Percentiles rank a stretch among this genome's conserved stretches.
Conservation (phyloP, 2,113 vertebrate species). For the Callithrix jacchus region DNA sequence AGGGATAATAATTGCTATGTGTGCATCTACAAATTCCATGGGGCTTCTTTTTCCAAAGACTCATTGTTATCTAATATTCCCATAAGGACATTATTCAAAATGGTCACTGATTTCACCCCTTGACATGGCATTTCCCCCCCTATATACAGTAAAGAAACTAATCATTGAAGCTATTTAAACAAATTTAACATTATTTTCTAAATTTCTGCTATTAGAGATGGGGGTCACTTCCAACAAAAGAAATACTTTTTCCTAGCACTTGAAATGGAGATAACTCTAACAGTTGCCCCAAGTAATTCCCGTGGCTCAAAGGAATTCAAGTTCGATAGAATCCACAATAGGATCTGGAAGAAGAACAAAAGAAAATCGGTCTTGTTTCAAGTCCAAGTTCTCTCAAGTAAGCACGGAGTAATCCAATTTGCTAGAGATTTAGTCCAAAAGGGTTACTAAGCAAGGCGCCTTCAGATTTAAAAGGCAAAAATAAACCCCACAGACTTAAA, state of each 20-base stretch:
- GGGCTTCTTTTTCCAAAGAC: not conserved
- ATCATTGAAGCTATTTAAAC: not conserved
- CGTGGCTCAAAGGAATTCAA: not conserved
- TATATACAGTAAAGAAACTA: not conserved
- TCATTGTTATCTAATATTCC: conserved; percentile 19
- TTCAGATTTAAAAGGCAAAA: not conserved
- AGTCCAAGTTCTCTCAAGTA: not conserved
- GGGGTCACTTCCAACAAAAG: not conserved
- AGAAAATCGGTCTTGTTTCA: not conserved
- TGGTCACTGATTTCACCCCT: not conserved
- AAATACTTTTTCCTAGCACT: not conserved
- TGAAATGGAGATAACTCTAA: not conserved
- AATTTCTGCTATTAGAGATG: not conserved
- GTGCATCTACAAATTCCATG: not conserved
- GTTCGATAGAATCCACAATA: not conserved
- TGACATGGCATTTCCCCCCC: not conserved
- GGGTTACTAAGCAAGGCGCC: not conserved
- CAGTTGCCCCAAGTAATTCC: not conserved
- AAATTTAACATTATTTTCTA: conserved; percentile 16
- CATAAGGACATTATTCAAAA: conserved; percentile 4
- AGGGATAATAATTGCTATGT: not conserved
- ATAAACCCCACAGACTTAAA: not conserved
- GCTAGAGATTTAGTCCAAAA: conserved; percentile 13
- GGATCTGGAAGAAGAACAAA: not conserved
- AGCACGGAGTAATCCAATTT: conserved; percentile 38